Percentiles rank a stretch among this genome's conserved stretches.
Evolutionary conservation across 2,113 vertebrate species (phyloP).

Genomic region (Dasyprocta punctata): DNA sequence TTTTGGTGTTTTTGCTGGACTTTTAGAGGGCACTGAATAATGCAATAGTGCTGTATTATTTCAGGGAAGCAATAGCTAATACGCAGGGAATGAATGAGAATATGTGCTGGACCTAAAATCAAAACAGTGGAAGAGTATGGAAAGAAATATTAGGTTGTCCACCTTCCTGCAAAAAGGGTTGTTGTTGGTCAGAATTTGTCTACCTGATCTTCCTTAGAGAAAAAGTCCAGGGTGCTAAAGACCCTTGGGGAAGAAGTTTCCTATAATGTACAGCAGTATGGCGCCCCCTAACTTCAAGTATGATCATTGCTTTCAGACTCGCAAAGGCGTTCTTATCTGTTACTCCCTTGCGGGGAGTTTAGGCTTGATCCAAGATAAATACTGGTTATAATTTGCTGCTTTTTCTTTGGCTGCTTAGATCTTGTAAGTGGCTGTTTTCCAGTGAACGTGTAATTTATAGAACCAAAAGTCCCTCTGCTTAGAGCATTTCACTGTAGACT

Average conservation of each 20-base stretch:
- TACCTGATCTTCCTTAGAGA: background rate
- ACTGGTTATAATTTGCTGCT: conserved; percentile 66
- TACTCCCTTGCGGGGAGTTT: conserved; percentile 51
- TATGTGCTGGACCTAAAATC: background rate
- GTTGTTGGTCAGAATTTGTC: conserved; percentile 5
- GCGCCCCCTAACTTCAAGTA: conserved; percentile 77
- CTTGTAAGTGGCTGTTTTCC: conserved; percentile 72
- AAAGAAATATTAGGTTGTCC: conserved; percentile 17
- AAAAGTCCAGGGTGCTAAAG: background rate
- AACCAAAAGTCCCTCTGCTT: conserved; percentile 60
- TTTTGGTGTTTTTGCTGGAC: background rate
- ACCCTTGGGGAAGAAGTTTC: background rate
- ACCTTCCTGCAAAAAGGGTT: background rate
- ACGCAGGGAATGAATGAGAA: background rate
- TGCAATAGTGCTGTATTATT: conserved; percentile 9
- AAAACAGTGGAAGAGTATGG: background rate
- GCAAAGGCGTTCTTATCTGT: conserved; percentile 54
- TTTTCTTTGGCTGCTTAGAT: conserved; percentile 70
- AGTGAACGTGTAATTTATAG: conserved; percentile 67
- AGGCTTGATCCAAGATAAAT: conserved; percentile 77
- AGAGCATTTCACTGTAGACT: conserved; percentile 47
- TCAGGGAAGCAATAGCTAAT: background rate
- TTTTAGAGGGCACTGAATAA: conserved; percentile 32
- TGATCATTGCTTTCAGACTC: conserved; percentile 51
- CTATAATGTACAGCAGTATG: conserved; percentile 3